Percentiles rank a stretch among this genome's conserved stretches.
These are phyloP conservation scores for Antechinus stuartii DNA, from an alignment of 2,113 vertebrate genomes.

Conservation along the genomic window DNA sequence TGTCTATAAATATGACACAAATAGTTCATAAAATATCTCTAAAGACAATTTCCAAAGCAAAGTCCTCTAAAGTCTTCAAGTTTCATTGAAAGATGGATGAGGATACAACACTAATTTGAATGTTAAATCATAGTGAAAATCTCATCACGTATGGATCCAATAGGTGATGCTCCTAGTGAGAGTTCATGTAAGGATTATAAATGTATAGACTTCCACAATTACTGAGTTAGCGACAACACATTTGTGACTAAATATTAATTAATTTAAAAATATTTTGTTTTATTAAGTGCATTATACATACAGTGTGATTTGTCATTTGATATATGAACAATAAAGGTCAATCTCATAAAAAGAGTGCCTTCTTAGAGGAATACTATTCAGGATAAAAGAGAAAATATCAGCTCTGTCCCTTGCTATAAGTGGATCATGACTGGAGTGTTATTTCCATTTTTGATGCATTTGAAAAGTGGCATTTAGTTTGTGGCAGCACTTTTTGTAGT, in stretches of 20 bases:
- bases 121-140: no score
- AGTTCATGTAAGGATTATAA: neutral
- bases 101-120: no score
- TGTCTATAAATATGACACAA: no score
- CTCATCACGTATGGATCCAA: no score
- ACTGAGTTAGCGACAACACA: neutral
- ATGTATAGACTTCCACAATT: neutral
- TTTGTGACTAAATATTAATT: neutral
- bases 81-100: no score
- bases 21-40: no score
- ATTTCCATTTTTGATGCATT: neutral
- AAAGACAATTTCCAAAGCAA: no score
- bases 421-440: neutral
- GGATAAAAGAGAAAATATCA: neutral
- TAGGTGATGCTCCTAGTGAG: no score
- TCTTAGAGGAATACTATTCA: neutral
- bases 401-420: neutral
- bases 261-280: neutral
- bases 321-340: neutral
- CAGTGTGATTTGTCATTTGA: neutral
- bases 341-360: neutral
- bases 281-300: neutral
- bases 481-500: no score
- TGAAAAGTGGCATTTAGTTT: neutral
- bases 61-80: no score